Evolutionary conservation across 2,888 invertebrate species (phyloP).

Genomic region (Chrysina gloriosa): DNA sequence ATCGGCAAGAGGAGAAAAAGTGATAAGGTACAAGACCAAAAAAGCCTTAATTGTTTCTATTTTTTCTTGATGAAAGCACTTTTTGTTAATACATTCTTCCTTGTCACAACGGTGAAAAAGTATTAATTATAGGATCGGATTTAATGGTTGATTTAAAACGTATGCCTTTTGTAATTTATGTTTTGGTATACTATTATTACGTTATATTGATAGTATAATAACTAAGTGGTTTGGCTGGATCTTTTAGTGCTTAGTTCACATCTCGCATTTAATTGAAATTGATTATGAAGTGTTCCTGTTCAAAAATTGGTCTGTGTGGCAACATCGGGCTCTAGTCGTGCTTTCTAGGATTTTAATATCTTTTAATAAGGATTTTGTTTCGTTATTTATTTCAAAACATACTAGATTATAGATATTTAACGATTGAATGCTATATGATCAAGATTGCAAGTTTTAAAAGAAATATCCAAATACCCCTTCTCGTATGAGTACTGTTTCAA

Average conservation of each 20-base stretch:
- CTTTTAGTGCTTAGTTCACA: conserved; percentile 3
- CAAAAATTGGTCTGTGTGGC: conserved; percentile 12
- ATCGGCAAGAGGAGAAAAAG: neutral
- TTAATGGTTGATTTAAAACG: conserved; percentile 32
- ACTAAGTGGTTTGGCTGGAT: conserved; percentile 1
- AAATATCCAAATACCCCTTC: no score
- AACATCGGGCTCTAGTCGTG: conserved; percentile 4
- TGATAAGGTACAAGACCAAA: neutral
- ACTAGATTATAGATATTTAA: no score
- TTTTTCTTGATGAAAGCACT: conserved; percentile 3
- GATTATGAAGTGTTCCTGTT: conserved; percentile 17
- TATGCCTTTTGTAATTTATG: conserved; percentile 34
- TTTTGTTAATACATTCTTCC: neutral
- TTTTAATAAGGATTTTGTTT: no score
- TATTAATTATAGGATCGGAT: conserved; percentile 27
- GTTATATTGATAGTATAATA: conserved; percentile 25
- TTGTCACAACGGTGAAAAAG: conserved; percentile 17
- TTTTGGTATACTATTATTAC: conserved; percentile 32
- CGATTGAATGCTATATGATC: no score
- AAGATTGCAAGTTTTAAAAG: no score
- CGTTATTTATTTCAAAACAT: no score
- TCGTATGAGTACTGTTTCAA: no score
- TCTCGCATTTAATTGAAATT: conserved; percentile 28
- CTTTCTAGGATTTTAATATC: neutral
- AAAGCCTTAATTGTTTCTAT: conserved; percentile 19